These are phyloP conservation scores for Sander vitreus DNA, from an alignment of 2,113 vertebrate genomes.

Conservation along the genomic window DNA sequence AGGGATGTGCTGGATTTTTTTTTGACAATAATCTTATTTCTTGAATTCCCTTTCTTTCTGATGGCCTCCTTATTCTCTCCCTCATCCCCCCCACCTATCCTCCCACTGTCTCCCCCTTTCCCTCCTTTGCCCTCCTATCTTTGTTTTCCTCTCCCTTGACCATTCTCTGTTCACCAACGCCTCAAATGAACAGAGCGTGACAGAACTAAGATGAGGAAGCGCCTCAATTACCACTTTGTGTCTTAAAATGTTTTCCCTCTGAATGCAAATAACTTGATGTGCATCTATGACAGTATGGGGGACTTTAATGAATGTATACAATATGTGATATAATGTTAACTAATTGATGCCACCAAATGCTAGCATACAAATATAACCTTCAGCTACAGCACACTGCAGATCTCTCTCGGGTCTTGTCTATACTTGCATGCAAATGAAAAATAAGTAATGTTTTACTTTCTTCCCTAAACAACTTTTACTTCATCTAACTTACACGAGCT, in stretches of 20 bases:
- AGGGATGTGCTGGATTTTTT: slow-evolving; percentile 18
- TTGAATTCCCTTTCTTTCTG: slow-evolving; percentile 8
- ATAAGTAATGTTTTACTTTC: slow-evolving; percentile 1
- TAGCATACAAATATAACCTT: slow-evolving; percentile 17
- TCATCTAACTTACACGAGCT: not conserved
- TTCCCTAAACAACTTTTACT: not conserved
- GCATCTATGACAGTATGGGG: not conserved
- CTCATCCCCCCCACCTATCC: not conserved
- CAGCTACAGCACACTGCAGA: slow-evolving; percentile 7
- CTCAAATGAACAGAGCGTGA: slow-evolving; percentile 18
- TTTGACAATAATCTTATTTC: slow-evolving; percentile 24
- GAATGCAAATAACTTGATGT: slow-evolving; percentile 8
- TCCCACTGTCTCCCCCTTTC: not conserved
- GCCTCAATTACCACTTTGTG: slow-evolving; percentile 11
- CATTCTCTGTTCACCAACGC: not conserved
- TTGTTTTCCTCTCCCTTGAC: slow-evolving; percentile 4
- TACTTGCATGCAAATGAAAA: not conserved
- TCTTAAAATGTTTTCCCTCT: not conserved
- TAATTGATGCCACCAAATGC: slow-evolving; percentile 42
- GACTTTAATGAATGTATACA: not conserved
- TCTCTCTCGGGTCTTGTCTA: not conserved
- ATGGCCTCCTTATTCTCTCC: not conserved
- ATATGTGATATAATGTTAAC: slow-evolving; percentile 14
- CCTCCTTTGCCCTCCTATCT: not conserved
- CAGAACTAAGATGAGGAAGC: slow-evolving; percentile 1